A percentile compares a stretch with the other conserved stretches of the same genome.
Conservation (phyloP, 2,888 invertebrate species). For the Protonemura montana region DNA sequence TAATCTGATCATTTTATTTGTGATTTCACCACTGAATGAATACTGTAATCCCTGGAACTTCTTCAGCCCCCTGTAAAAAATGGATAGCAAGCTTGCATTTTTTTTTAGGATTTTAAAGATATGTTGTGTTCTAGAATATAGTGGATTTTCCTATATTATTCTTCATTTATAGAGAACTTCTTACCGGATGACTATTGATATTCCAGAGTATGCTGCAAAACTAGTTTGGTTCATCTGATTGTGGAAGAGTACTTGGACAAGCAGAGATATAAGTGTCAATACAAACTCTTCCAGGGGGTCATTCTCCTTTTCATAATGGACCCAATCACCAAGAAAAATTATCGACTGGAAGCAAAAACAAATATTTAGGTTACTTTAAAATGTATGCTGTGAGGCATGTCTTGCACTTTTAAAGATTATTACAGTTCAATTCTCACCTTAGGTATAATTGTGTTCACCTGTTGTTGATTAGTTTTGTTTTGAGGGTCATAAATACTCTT, state of each 20-base stretch:
- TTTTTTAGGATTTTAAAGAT: not conserved
- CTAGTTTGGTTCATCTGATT: conserved; percentile 36
- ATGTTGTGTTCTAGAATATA: no score
- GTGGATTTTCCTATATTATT: no score
- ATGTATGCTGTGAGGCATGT: not conserved
- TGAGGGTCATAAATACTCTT: conserved; percentile 40
- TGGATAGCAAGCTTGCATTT: not conserved
- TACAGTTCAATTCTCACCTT: conserved; percentile 34
- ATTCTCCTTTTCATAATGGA: conserved; percentile 9
- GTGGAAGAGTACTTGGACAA: conserved; percentile 15
- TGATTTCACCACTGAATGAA: not conserved
- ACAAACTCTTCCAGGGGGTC: conserved; percentile 27
- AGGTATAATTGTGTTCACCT: conserved; percentile 38
- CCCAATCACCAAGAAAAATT: conserved; percentile 36
- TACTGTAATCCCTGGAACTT: not conserved
- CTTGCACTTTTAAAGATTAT: not conserved
- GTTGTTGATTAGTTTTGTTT: conserved; percentile 38
- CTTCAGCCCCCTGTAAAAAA: not conserved
- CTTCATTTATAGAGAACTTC: no score
- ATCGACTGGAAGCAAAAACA: conserved; percentile 37
- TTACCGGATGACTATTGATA: conserved; percentile 37
- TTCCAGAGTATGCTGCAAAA: conserved; percentile 41
- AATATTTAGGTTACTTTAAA: not conserved
- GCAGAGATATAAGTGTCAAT: conserved; percentile 7
- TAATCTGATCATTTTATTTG: conserved; percentile 31